These are phyloP conservation scores for Zapus hudsonius DNA, from an alignment of 2,113 vertebrate species.

Conservation along the genomic window DNA sequence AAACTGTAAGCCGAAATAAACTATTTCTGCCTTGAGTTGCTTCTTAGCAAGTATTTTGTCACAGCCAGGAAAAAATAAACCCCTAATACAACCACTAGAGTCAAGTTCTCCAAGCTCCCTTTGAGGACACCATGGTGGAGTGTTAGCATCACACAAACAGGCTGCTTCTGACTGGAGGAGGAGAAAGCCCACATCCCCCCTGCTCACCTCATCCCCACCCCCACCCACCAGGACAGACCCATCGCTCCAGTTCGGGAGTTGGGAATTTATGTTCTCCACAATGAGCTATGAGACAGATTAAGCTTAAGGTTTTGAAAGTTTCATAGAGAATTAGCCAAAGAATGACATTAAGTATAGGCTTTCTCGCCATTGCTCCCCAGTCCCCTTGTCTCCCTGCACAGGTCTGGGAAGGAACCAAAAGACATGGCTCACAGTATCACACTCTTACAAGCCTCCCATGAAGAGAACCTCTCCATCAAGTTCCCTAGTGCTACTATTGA, in stretches of 20 bases:
- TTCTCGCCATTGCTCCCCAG: neutral
- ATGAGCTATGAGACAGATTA: neutral
- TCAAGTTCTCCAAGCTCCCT: neutral
- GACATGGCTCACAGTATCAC: neutral
- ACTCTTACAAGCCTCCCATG: slow-evolving; percentile 4
- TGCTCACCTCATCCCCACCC: neutral
- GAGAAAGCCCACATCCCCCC: neutral
- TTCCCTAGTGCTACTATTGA: neutral
- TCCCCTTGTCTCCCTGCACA: neutral
- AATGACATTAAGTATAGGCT: neutral
- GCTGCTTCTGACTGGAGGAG: neutral
- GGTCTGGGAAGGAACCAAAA: neutral
- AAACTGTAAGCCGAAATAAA: neutral
- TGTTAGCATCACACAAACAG: neutral
- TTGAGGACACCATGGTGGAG: neutral
- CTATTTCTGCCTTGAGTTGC: neutral
- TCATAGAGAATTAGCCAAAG: neutral
- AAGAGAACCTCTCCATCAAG: neutral
- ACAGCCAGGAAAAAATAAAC: neutral
- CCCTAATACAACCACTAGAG: neutral
- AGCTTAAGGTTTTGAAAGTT: neutral
- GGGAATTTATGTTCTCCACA: neutral
- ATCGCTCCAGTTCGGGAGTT: neutral
- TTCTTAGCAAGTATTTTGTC: neutral
- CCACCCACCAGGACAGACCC: neutral